Base-by-base conservation (phyloP, 1,140 invertebrate species). In the Spodoptera litura region DNA sequence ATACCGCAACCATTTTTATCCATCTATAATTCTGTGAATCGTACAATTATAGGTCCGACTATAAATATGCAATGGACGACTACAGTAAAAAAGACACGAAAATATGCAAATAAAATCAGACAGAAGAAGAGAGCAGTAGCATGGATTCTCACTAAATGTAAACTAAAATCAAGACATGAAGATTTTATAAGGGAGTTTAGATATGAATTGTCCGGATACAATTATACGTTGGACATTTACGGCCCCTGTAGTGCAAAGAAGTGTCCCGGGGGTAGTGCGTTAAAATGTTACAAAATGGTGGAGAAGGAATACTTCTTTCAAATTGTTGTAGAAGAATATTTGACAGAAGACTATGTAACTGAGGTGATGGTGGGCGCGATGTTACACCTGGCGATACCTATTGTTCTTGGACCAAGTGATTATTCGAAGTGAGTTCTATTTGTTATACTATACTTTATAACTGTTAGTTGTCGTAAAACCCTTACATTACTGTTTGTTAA, bases 261-360 rank as follows among this genome's bases (percentile, higher is more conserved):
- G 58, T 94, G 92, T 81, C 84, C 87, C 0, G 75, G 78, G 8
- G 78, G 83, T 51, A 79, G 71, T 61, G 81, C 83, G 8, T 51
- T 61, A 5, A 88, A 87, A 68, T 94, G 90, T 58, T 85, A 88
- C 35, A 87, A 88, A 62, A 76, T 90, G 74, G 80, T 92, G 20
- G 91, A 93, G 55, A 87, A 84, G 20, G 71, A 87, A 25, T 94
- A 94, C 85, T 91, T 82, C 78, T 94, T 94, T 66, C 84, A 89
- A 79, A 68, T 94, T 27, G 80, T 89, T 10, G 52, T 91, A 15
- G 92, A 93, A 85, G 88, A 93, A 58, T 78, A 85, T 0, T 85
- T 95, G n/a, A 90, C 93, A 81, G 89, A 91, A 74, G 96, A 96
- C 87, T 96, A 96, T 86, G 93, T 96, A n/a, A 96, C 96, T 3